Base-by-base conservation (phyloP, 2,888 invertebrate genomes). In the Megaustenia siamemsis region DNA sequence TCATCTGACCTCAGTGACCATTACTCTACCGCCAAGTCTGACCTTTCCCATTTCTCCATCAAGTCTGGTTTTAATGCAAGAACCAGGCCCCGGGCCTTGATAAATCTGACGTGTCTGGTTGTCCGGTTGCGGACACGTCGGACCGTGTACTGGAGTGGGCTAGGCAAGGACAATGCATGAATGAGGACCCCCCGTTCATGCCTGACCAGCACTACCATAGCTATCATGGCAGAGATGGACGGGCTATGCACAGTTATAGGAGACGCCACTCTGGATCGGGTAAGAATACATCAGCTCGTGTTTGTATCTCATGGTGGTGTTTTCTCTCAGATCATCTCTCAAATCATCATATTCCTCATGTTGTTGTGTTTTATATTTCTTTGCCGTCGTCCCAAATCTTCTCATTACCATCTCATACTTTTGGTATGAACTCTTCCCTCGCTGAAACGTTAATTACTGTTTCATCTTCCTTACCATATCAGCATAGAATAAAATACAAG, bases 11-110 rank as follows among this genome's bases (percentile, higher is more conserved):
- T 84, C 21, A 84, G 84, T 38, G 80, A 80, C 66, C 84, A 80
- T 8, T 84, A 69, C 84, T 80, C 79, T 18, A 80, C 84, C 2
- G 84, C 84, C 32, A 79, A 84, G 66, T 75, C 84, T 24, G 84
- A 84, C 32, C 79, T 84, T 10, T 71, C 83, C 1, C 5, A 24
- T 18, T 35, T 56, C 4, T 6, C 63, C 45, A 6, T 21, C 12
- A 43, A 43, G 45, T 43, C n/a, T 28, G 56, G 6, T 4, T 38
- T 28, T 28, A n/a, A 43, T n/a, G 40, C 53, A 63, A 24, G 40
- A 38, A 38, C 21, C 12, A 69, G 21, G 35, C 80, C 24, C 68
- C 10, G 53, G 69, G 80, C 68, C 24, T 53, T 35, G 80, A 69
- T 15, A 28, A 69, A 1, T 80, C 68, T 0, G 66, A 21, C 1